Evolutionary conservation across 2,113 vertebrate genomes (phyloP).

Genomic region (Ctenomys sociabilis): DNA sequence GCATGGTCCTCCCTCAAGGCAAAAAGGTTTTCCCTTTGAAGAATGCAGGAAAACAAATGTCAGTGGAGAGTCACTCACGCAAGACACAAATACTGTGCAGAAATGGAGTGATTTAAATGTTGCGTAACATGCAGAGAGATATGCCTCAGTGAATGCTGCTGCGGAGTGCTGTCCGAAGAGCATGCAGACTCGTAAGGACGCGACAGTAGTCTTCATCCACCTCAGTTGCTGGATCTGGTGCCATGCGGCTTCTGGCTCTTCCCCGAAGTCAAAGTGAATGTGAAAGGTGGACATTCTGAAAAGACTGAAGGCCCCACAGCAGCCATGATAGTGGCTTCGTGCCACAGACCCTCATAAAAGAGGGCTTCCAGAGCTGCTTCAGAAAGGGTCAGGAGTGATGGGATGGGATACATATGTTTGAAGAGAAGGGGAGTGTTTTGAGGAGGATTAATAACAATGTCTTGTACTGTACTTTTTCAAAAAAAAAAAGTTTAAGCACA

Average conservation of each 20-base stretch:
- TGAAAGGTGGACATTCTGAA: not conserved
- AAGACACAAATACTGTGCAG: not conserved
- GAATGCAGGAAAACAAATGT: conserved; percentile 74
- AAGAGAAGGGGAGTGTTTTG: not conserved
- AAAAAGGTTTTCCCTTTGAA: conserved; percentile 81
- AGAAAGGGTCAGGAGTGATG: not conserved
- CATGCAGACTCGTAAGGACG: not conserved
- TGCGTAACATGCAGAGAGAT: not conserved
- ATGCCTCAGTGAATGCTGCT: not conserved
- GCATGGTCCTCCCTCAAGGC: conserved; percentile 68
- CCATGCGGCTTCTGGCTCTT: not conserved
- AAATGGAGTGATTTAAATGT: not conserved
- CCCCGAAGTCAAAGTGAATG: not conserved
- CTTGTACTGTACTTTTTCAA: not conserved
- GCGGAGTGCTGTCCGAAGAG: not conserved
- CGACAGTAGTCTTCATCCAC: not conserved
- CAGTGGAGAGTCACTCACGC: conserved; percentile 56
- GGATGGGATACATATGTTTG: not conserved
- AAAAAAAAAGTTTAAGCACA: not conserved
- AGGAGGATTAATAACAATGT: not conserved
- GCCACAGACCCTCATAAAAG: not conserved
- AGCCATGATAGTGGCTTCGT: not conserved
- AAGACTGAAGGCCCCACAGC: not conserved
- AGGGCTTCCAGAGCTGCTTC: not conserved
- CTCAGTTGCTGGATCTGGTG: not conserved